Evolutionary conservation across 2,113 vertebrate genomes (phyloP).

Genomic region (Lepisosteus oculatus): DNA sequence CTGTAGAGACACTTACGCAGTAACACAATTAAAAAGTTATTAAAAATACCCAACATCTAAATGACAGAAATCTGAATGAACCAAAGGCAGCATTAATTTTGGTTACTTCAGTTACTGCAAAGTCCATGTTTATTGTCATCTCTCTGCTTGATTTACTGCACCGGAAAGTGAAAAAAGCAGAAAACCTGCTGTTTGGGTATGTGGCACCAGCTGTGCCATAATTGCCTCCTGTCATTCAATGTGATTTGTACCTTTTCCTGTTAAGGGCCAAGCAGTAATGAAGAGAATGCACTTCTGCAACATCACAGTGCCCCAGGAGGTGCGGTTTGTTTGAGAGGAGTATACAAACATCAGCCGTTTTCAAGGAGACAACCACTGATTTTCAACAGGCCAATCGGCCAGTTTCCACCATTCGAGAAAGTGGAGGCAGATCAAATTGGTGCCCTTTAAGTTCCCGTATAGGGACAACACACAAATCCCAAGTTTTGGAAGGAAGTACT

Average conservation of each 20-base stretch:
- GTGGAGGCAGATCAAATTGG: constrained; percentile 59
- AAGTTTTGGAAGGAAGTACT: too few relatives aligned
- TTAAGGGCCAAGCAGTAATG: neutral
- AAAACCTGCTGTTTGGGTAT: neutral
- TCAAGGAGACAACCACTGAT: constrained; percentile 33
- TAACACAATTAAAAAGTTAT: too few relatives aligned
- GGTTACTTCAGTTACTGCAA: too few relatives aligned
- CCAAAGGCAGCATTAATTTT: too few relatives aligned
- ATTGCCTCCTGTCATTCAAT: constrained; percentile 2
- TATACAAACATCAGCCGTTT: constrained; percentile 44
- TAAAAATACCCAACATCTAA: too few relatives aligned
- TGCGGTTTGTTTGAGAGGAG: neutral
- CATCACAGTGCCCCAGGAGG: neutral
- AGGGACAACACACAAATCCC: too few relatives aligned
- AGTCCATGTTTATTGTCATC: too few relatives aligned
- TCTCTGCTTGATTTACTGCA: neutral
- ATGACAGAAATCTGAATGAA: too few relatives aligned
- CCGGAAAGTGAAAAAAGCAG: neutral
- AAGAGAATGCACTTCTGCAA: neutral
- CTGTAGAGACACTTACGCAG: too few relatives aligned
- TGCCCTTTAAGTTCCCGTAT: constrained; percentile 41
- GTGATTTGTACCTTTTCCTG: constrained; percentile 12
- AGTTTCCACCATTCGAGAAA: constrained; percentile 63
- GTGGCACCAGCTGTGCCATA: neutral
- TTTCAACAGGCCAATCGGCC: constrained; percentile 46